These are phyloP conservation scores for Cynopterus brachyotis DNA, from an alignment of 2,113 vertebrate species.

Conservation along the genomic window DNA sequence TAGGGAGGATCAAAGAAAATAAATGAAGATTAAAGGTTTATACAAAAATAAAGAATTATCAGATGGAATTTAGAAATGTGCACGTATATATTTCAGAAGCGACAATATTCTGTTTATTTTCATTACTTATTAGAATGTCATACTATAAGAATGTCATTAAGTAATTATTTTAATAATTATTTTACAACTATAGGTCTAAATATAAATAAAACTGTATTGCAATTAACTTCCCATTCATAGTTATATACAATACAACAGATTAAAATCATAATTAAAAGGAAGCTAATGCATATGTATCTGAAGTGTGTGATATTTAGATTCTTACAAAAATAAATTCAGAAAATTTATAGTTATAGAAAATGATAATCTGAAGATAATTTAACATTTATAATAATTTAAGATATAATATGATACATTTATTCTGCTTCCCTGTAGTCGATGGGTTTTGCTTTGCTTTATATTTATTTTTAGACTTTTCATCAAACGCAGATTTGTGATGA, in stretches of 20 bases:
- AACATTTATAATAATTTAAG: conserved; percentile 20
- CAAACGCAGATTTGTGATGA: conserved; percentile 48
- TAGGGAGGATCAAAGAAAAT: background rate
- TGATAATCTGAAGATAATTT: background rate
- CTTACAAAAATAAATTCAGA: background rate
- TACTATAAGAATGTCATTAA: background rate
- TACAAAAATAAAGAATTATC: background rate
- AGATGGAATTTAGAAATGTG: background rate
- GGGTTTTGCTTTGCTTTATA: conserved; percentile 6
- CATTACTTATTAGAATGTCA: background rate
- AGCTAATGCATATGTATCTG: background rate
- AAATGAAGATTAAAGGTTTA: background rate
- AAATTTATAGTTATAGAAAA: background rate
- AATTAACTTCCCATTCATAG: background rate
- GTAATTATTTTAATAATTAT: background rate
- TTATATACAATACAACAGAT: background rate
- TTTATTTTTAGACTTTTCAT: conserved; percentile 53
- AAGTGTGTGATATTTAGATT: background rate
- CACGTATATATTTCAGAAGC: background rate
- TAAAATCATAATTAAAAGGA: background rate
- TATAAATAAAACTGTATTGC: background rate
- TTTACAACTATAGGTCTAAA: background rate
- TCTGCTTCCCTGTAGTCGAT: background rate
- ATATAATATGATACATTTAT: background rate
- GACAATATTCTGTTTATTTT: background rate